These are phyloP conservation scores for Tanypteryx hageni DNA, from an alignment of 2,888 invertebrate species.

Conservation along the genomic window DNA sequence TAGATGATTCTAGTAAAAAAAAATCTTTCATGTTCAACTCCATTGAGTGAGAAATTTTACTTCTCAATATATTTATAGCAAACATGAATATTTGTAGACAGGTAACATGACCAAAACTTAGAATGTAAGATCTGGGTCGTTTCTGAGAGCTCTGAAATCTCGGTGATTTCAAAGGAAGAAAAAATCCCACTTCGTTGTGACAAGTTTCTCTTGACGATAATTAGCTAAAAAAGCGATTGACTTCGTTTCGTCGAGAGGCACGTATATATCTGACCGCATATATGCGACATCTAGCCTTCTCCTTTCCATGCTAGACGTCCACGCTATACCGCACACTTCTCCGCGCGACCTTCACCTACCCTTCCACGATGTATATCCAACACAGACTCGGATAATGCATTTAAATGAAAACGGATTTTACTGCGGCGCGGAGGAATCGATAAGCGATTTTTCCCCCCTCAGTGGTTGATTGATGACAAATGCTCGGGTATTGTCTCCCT, in stretches of 20 bases:
- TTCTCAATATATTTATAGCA: no score
- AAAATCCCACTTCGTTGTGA: no score
- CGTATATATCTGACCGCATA: background rate
- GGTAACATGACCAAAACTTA: no score
- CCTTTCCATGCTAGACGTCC: background rate
- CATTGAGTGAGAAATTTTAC: no score
- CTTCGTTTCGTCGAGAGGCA: background rate
- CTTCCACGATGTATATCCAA: background rate
- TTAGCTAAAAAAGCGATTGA: background rate
- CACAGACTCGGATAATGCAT: background rate
- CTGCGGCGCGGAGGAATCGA: background rate
- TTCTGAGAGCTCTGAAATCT: no score
- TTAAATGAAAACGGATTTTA: constrained; percentile 29
- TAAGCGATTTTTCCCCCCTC: background rate
- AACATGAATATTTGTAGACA: no score
- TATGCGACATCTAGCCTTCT: background rate
- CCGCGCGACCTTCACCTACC: constrained; percentile 20
- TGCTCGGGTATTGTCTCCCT: background rate
- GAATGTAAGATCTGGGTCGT: no score
- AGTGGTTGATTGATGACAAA: background rate
- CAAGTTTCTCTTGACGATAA: background rate
- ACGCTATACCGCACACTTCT: background rate
- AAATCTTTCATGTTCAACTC: no score
- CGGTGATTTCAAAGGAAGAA: no score
- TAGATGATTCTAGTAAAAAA: no score